Conservation (phyloP, 2,113 vertebrate species). For the Notothenia rossii region DNA sequence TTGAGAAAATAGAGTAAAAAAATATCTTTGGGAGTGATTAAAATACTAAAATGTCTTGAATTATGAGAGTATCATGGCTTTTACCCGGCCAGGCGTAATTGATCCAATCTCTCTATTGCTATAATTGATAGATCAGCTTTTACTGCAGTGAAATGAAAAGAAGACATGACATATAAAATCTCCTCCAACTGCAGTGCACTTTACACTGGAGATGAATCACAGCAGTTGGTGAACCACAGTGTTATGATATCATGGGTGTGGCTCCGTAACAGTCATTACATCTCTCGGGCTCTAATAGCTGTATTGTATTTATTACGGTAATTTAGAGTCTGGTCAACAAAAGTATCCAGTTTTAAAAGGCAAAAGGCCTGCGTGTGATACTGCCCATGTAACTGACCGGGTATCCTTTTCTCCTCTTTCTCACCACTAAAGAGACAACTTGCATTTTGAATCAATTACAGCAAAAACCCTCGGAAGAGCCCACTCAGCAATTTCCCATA, state of each 20-base stretch:
- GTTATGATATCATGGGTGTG: constrained; percentile 57
- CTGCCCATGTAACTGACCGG: constrained; percentile 46
- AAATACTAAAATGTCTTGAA: constrained; percentile 37
- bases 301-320: constrained; percentile 42
- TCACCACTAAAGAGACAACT: constrained; percentile 77
- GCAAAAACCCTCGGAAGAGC: constrained; percentile 75
- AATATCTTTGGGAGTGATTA: constrained; percentile 21
- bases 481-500: constrained; percentile 81
- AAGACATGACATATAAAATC: constrained; percentile 39
- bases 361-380: constrained; percentile 24
- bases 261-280: constrained; percentile 46
- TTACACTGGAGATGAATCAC: constrained; percentile 49
- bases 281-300: constrained; percentile 39
- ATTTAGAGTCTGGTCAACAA: constrained; percentile 47
- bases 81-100: constrained; percentile 37
- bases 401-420: constrained; percentile 67
- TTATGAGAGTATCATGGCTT: constrained; percentile 43
- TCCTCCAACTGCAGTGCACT: constrained; percentile 43
- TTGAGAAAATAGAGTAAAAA: constrained; percentile 21
- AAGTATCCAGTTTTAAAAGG: constrained; percentile 39
- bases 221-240: constrained; percentile 41
- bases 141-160: constrained; percentile 60
- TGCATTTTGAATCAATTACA: constrained; percentile 83
- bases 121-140: constrained; percentile 59
- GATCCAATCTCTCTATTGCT: constrained; percentile 51